Base-by-base conservation (phyloP, 2,113 vertebrate genomes). In the Dipodomys spectabilis region DNA sequence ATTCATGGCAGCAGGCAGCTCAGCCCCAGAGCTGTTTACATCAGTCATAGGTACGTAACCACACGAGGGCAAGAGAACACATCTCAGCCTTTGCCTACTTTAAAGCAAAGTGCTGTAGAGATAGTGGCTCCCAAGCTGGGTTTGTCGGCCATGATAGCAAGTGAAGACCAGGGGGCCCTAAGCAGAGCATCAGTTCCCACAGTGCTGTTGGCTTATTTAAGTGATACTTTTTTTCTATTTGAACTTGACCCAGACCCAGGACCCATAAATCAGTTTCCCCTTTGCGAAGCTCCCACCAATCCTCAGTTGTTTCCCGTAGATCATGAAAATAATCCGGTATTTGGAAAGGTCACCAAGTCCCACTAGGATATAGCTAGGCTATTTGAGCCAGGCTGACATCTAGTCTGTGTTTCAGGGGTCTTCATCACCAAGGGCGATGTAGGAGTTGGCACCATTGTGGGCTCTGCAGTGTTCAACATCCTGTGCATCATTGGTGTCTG, bases 381-480 rank as follows among this genome's bases (percentile, higher is more conserved):
- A 0, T 16, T 19, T 13, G 1, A 82, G 22, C 16, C 20, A 23
- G 65, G 20, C 64, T 91, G 73, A 92, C n/a, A 22, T 90, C 39
- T 62, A 75, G 73, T 93, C 89, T 98, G 28, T 98, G 96, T 97
- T 97, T 28, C 98, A 99, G 99, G 99, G 45, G 99, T 99, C 95
- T 99, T 99, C 97, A 99, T 99, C 97, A 99, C 99, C 74, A 99
- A 99, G 97, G 99, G 99, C 20, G 99, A 99, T 0, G 99, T 99
- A 7, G 99, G 99, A 2, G 99, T 99, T 39, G 99, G 99, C 86
- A 99, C 99, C 96, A 99, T 99, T 2, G 99, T 99, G 86, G 99
- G 99, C 96, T 99, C 99, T 0, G 99, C 99, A 0, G 99, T 99
- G 73, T 99, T 99, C 97, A 99, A 99, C 97, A 99, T 99, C 90